Base-by-base conservation (phyloP, 2,797 vertebrate species). In the Macroramphosus scolopax region DNA sequence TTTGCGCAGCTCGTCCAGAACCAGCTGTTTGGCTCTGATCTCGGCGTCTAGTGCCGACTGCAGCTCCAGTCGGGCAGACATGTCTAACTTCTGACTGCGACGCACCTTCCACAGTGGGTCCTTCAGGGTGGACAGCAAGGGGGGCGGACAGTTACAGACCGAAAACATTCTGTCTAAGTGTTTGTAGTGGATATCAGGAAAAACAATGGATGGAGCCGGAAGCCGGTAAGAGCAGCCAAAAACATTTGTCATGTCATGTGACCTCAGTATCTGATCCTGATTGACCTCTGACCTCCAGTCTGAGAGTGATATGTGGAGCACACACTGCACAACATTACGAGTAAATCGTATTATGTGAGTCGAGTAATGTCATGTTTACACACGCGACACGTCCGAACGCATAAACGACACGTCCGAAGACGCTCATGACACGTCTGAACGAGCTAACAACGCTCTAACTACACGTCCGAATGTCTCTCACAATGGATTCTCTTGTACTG, bases 91-190 rank as follows among this genome's bases (percentile, higher is more conserved):
- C 85, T 98, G 96, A 52, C 95, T 98, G 51, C 96, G 95, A 0
- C 96, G 92, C 17, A 96, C 94, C 74, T 98, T 98, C 96, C 96
- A 98, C 24, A 97, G 88, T 0, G 96, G 96, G 75, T 98, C 96
- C 95, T 98, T 74, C 11, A 13, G 12, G 1, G 18, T 13, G 3
- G 25, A 37, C 16, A 14, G n/a, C 8, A 13, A n/a, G 25, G 5
- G 7, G 12, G 5, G 10, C 4, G 32, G 7, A 34, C 16, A 17
- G 9, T 34, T 16, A 34, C 4, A 5, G 40, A 6, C 17, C 11
- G 3, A 6, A 8, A 15, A 14, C 8, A 33, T 14, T 14, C n/a
- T 11, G 6, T 5, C n/a, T 8, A 10, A 9, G 15, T 36, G 17
- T 3, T 6, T 16, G 13, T 15, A n/a, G 5, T 10, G 14, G 10